Evolutionary conservation across 2,113 vertebrate species (phyloP), one percentile per base, ranked within the genome.

Genomic region (Ptilorrhoa leucosticta): DNA sequence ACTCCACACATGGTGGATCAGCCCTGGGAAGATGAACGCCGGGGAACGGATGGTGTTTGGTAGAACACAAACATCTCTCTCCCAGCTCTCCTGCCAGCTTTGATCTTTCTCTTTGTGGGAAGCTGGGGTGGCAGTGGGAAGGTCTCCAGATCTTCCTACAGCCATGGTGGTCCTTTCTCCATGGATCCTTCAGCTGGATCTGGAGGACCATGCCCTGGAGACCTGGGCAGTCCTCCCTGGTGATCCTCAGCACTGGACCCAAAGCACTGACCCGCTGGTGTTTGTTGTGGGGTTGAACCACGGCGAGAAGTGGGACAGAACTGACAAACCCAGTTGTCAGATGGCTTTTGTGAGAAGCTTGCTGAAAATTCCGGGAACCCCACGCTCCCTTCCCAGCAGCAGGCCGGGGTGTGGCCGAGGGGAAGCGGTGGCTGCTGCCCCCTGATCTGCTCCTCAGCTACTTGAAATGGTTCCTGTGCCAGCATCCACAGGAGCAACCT

Each of bases 351-450:
- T 68, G 45, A 60, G 72, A 77, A 60, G 26, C 9, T 17, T 27
- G 8, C 26, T 31, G 44, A 17, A 37, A 58, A 77, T 51, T 9
- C 45, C 63, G 37, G 63, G 11, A 50, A 17, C 12, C 15, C 8
- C 1, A 2, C 0, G 0, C 33, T 50, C 22, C 44, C 13, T 39
- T 27, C 28, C 8, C 13, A 17, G 24, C 77, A 16, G 42, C 4
- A 40, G 64, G 44, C 65, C 12, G 9, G 6, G 27, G 69, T 47
- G 69, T 73, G 45, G 50, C 44, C 2, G 0, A 37, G 53, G 35
- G 16, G 33, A 30, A 54, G 83, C 8, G 0, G 66, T 28, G 26
- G 65, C 82, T 44, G 83, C 70, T 42, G 69, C 40, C 9, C 30
- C 60, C 42, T 24, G 17, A 45, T 45, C 17, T 22, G 14, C 68